Conservation (phyloP, 2,113 vertebrate species). For the Buteo buteo region DNA sequence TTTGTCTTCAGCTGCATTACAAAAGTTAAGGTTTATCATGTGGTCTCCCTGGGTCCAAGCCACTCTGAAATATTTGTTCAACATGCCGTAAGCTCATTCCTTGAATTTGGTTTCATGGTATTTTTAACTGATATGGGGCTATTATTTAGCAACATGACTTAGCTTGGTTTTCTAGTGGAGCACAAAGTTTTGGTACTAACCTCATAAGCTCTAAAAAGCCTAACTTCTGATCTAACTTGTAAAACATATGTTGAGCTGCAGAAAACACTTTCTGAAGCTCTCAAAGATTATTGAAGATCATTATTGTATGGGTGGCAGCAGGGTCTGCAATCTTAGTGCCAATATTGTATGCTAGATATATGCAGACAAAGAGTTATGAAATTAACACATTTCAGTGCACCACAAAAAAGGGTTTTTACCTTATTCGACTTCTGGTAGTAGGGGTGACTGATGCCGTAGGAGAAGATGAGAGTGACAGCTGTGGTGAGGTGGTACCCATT, state of each 20-base stretch:
- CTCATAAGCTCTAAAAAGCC: not conserved
- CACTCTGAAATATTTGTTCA: not conserved
- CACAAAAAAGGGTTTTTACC: slow-evolving; percentile 64
- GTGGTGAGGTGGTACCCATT: slow-evolving; percentile 85
- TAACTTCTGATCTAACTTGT: not conserved
- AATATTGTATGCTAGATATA: rapidly evolving
- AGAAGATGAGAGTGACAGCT: slow-evolving; percentile 83
- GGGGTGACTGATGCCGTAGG: slow-evolving; percentile 92
- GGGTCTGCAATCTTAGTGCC: not conserved
- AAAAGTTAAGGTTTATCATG: not conserved
- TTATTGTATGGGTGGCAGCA: not conserved
- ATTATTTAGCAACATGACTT: not conserved
- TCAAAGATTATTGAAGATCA: not conserved
- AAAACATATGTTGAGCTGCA: not conserved
- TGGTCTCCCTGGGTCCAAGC: not conserved
- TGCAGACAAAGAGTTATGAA: not conserved
- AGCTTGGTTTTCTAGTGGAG: not conserved
- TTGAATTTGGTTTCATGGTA: not conserved
- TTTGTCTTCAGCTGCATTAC: not conserved
- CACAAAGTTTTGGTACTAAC: not conserved
- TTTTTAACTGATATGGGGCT: not conserved
- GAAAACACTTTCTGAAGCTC: not conserved
- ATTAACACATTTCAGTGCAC: not conserved
- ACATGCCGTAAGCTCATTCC: not conserved
- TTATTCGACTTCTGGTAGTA: slow-evolving; percentile 88